Base-by-base conservation (phyloP, 2,888 invertebrate species). In the Myathropa florea region DNA sequence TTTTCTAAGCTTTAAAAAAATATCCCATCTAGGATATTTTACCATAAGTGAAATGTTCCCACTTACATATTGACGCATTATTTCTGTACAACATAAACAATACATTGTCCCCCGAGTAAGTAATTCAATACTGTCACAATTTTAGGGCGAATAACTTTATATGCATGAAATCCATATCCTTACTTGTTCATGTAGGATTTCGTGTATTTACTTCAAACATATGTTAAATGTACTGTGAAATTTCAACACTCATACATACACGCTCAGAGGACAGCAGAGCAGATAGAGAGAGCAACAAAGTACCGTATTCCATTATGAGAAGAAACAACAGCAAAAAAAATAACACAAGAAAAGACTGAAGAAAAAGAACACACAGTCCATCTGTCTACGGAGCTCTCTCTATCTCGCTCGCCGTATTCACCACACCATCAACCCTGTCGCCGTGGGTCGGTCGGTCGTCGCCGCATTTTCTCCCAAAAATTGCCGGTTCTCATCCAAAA, bases 171-270 rank as follows among this genome's bases (percentile, higher is more conserved):
- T 39, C 39, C 28, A 36, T 26, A 57, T 39, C 57, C 21, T 12
- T n/a, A 21, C 33, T 55, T 39, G 14, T 53, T 4, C 12, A 24
- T 77, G 46, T 4, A 61, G 14, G 9, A 26, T 72, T 60, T 67
- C 28, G 61, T 55, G 23, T 67, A 67, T 77, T 77, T 71, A 67
- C 71, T 71, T 24, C 10, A 61, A 82, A 83, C 86, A 83, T 83
- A 86, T 86, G 78, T 86, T 86, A 55, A 71, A 86, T 75, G 59
- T 85, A 57, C 77, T 85, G 82, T 85, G 70, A 85, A 86, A 86
- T 82, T 73, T 46, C 33, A 55, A 65, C 61, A 70, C 60, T 64
- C 68, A 59, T 78, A 73, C 23, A 10, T 46, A 24, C 70, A 57
- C 33, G 2, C 68, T 9, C n/a, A 57, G 33, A 30, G 1, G 57